Percentiles rank a stretch among this genome's conserved stretches.
These are phyloP conservation scores for Gadopsis marmoratus DNA, from an alignment of 2,797 vertebrate species.

Conservation along the genomic window DNA sequence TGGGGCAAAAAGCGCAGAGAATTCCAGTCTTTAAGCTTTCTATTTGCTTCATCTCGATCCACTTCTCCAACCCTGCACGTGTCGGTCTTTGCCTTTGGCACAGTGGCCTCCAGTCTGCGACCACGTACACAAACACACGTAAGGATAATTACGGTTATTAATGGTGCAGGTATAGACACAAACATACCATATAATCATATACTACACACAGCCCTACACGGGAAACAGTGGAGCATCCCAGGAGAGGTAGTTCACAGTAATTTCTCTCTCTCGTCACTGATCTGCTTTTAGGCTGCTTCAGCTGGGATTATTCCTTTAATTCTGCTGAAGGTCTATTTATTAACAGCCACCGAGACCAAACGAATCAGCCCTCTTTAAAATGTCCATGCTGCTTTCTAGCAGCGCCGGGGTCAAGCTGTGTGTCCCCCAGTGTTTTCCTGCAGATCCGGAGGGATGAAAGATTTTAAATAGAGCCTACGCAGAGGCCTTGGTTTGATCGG, in stretches of 20 bases:
- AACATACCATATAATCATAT: background rate
- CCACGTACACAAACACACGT: conserved; percentile 4
- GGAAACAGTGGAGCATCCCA: conserved; percentile 10
- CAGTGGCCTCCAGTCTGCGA: conserved; percentile 16
- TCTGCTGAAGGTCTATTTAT: conserved; percentile 2
- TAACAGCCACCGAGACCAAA: background rate
- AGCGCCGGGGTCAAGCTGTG: background rate
- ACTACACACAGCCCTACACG: background rate
- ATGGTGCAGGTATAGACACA: background rate
- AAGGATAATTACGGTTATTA: background rate
- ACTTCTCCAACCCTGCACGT: background rate
- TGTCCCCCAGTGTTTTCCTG: background rate
- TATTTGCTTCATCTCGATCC: conserved; percentile 7
- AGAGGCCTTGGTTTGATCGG: background rate
- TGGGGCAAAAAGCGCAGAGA: background rate
- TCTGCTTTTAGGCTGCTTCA: conserved; percentile 9
- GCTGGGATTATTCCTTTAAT: conserved; percentile 15
- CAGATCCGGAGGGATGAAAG: background rate
- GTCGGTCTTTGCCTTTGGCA: conserved; percentile 10
- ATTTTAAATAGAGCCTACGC: no score
- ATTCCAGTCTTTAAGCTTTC: conserved; percentile 22
- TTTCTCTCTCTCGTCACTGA: conserved; percentile 2
- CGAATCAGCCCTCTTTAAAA: background rate
- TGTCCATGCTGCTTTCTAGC: background rate
- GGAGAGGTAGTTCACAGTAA: conserved; percentile 31